Conservation (phyloP, 2,888 invertebrate genomes). For the Thalpophila matura region DNA sequence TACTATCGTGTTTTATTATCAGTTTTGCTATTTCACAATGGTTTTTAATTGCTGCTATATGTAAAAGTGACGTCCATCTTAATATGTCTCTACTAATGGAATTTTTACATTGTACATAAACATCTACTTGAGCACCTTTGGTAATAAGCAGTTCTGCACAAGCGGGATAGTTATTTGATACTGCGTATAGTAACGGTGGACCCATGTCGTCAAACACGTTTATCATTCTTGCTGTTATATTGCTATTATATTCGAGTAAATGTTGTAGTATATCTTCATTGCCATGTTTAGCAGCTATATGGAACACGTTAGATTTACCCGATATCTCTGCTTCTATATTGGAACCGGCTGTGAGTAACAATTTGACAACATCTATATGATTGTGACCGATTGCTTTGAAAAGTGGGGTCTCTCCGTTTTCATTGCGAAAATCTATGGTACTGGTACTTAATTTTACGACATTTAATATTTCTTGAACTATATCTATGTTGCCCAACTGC, state of each 20-base stretch:
- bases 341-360: conserved; percentile 80
- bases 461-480: conserved; percentile 82
- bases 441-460: conserved; percentile 66
- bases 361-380: conserved; percentile 76
- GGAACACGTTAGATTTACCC: conserved; percentile 82
- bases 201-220: conserved; percentile 36
- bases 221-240: conserved; percentile 55
- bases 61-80: conserved; percentile 44
- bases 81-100: conserved; percentile 3
- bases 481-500: conserved; percentile 76
- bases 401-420: conserved; percentile 81
- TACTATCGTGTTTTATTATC: conserved; percentile 73
- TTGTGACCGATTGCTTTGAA: conserved; percentile 79
- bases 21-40: conserved; percentile 71
- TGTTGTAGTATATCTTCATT: conserved; percentile 84
- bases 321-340: conserved; percentile 79
- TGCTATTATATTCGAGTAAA: conserved; percentile 81
- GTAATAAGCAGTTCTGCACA: conserved; percentile 73
- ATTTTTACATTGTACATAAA: conserved; percentile 44
- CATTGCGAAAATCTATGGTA: conserved; percentile 71
- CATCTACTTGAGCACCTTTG: conserved; percentile 57
- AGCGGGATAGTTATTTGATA: conserved; percentile 52
- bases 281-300: conserved; percentile 77
- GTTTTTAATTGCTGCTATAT: conserved; percentile 80
- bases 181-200: conserved; percentile 61